These are phyloP conservation scores for Mimachlamys varia DNA, from an alignment of 2,888 invertebrate species.

Conservation along the genomic window DNA sequence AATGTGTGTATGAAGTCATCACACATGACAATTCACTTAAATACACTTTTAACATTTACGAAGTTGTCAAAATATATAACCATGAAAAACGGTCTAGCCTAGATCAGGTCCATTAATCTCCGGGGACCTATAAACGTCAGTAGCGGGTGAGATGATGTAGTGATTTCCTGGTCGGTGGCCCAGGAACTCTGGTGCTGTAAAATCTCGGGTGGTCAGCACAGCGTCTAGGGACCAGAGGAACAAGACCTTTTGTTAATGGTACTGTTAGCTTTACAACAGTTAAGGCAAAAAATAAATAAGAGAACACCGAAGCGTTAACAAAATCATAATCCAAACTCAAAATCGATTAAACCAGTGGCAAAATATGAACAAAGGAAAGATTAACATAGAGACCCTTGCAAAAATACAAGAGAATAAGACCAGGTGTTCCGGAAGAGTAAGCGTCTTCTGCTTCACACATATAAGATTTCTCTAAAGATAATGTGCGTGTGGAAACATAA, in stretches of 20 bases:
- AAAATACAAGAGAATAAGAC: no score
- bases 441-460: no score
- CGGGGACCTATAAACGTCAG: background rate
- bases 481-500: no score
- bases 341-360: no score
- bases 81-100: background rate
- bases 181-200: background rate
- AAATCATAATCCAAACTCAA: no score
- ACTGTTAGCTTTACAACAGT: background rate
- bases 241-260: no score
- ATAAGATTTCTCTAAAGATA: no score
- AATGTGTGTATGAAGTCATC: background rate
- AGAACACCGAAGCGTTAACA: no score
- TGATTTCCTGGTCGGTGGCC: background rate
- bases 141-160: background rate
- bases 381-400: no score
- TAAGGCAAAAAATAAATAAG: no score
- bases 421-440: no score
- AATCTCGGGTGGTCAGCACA: background rate
- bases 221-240: background rate
- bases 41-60: background rate
- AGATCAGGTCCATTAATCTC: background rate
- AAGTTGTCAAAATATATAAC: slow-evolving; percentile 36
- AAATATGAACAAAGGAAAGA: no score
- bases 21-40: background rate